Conservation (phyloP, 2,113 vertebrate genomes). For the Cochlearius cochlearius region DNA sequence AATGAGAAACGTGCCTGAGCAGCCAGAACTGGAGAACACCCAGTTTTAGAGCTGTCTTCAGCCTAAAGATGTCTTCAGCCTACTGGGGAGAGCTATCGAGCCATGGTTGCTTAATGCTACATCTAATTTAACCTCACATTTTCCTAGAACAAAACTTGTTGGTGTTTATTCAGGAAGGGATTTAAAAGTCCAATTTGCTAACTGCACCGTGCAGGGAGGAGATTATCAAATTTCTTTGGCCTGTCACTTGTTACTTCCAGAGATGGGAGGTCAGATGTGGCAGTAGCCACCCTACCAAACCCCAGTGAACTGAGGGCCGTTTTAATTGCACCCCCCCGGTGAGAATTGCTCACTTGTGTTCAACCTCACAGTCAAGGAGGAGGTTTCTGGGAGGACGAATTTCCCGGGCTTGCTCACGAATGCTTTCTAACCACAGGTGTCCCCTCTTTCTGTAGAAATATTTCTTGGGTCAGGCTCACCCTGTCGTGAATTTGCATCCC, state of each 20-base stretch:
- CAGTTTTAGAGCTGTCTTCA: not conserved
- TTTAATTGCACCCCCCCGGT: not conserved
- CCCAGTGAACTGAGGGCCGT: not conserved
- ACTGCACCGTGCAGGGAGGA: not conserved
- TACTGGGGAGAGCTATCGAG: not conserved
- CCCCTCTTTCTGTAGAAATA: not conserved
- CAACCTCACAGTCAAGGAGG: not conserved
- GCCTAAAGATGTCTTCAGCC: not conserved
- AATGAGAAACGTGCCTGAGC: not conserved
- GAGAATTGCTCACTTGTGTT: not conserved
- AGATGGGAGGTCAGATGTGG: not conserved
- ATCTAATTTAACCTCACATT: not conserved
- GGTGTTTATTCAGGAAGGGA: not conserved
- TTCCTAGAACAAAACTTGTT: not conserved
- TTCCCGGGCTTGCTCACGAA: not conserved
- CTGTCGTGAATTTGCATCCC: not conserved
- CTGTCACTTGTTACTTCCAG: not conserved
- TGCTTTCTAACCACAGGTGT: not conserved
- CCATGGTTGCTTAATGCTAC: not conserved
- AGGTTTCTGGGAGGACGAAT: not conserved
- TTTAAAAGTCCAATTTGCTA: not conserved
- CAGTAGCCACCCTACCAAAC: rapidly evolving
- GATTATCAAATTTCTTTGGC: not conserved
- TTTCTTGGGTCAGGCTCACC: not conserved
- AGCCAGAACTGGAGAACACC: not conserved